phyloP scores from a whole-genome alignment of 2,113 vertebrate species.

The Crotalus viridis region DNA sequence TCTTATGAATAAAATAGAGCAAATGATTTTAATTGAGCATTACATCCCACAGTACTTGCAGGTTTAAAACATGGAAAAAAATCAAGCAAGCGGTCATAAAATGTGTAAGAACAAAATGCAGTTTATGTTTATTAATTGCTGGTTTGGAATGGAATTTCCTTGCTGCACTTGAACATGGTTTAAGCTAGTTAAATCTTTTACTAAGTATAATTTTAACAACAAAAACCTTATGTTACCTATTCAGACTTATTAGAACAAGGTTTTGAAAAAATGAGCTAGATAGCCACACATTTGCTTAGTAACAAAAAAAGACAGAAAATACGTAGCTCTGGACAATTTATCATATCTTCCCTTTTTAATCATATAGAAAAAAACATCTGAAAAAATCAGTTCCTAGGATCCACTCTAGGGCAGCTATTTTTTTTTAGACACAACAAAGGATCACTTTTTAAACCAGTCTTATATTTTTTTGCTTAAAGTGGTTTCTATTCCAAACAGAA shows the following conservation, averaged over 20 bases:
- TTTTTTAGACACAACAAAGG: not conserved
- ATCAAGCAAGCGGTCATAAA: not conserved
- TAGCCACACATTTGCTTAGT: not conserved
- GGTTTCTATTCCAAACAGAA: not conserved
- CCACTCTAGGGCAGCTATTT: not conserved
- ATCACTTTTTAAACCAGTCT: not conserved
- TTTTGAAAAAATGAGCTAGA: not conserved
- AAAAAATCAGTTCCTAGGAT: not conserved
- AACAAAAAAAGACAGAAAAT: not conserved
- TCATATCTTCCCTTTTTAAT: not conserved
- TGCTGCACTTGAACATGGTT: not conserved
- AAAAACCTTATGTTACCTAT: not conserved
- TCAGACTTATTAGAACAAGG: not conserved
- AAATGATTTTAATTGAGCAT: not conserved
- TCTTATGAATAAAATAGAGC: constrained; percentile 4
- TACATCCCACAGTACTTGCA: not conserved
- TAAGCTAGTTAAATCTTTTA: not conserved
- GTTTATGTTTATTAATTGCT: not conserved
- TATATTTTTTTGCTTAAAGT: not conserved
- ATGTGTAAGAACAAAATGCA: not conserved
- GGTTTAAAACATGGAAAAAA: constrained; percentile 1
- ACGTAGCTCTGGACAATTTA: not conserved
- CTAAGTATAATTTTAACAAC: constrained; percentile 24
- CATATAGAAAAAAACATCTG: not conserved
- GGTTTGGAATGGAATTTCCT: not conserved